Percentiles rank a stretch among this genome's conserved stretches.
phyloP scores from a whole-genome alignment of 2,888 invertebrate genomes.

The Tanytarsus gracilentus region DNA sequence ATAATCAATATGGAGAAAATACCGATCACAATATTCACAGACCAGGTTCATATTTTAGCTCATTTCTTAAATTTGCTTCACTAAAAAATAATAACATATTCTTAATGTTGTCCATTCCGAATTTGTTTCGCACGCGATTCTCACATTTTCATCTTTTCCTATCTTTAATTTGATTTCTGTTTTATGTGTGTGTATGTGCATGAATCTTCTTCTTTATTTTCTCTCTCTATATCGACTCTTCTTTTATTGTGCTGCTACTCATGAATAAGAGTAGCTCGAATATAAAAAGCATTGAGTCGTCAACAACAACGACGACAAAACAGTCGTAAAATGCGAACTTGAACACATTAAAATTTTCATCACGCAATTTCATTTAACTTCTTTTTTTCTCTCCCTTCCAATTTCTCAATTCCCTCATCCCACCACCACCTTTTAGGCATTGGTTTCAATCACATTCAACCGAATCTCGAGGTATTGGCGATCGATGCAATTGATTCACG shows the following conservation, averaged over 20 bases:
- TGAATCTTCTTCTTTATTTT: background rate
- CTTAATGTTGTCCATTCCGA: background rate
- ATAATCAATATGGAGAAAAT: slow-evolving; percentile 10
- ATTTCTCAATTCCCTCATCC: background rate
- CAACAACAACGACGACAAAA: no score
- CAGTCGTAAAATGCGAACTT: no score
- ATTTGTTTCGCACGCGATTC: background rate
- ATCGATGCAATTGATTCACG: slow-evolving; percentile 69
- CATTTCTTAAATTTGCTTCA: background rate
- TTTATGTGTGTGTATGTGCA: background rate
- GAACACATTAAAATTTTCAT: background rate
- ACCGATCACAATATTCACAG: slow-evolving; percentile 8
- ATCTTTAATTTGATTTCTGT: background rate
- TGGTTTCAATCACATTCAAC: slow-evolving; percentile 19
- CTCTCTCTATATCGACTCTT: no score
- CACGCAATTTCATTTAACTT: background rate
- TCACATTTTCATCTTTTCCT: background rate
- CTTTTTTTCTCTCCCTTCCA: background rate
- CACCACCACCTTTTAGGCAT: background rate
- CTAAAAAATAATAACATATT: background rate
- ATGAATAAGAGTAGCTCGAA: no score
- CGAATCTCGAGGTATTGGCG: slow-evolving; percentile 48
- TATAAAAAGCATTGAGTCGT: no score
- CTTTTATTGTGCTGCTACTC: no score
- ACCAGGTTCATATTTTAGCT: slow-evolving; percentile 13